Base-by-base conservation (phyloP, 2,888 invertebrate genomes). In the Hirtodrosophila duncani region DNA sequence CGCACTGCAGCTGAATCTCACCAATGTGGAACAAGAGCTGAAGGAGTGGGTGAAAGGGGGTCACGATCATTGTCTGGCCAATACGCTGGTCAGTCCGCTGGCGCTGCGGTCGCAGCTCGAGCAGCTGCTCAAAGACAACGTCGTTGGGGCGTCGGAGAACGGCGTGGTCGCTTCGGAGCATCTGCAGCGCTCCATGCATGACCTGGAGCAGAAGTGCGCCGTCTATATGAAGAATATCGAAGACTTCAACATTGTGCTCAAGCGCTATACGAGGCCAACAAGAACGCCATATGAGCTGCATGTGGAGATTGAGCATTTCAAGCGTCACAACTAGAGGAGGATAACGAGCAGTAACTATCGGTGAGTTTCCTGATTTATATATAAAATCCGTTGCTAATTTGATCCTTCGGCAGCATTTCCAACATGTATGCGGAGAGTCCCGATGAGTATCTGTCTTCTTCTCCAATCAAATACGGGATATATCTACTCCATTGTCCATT, bases 371-470 rank as follows among this genome's bases (percentile, higher is more conserved):
- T 8, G 30, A 33, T 20, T 24, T 21, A 17, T n/a, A 24, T 29
- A 21, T 30, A 33, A 7, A 36, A 13, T 18, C 0, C 4, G 13
- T 5, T 7, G 9, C 13, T 4, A 17, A 7, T 16, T 4, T 21
- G n/a, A n/a, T 10, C 6, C 33, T 36, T 1, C 24, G 66, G 89
- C 86, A 92, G 93, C 83, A 89, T 97, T 68, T 93, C 93, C 37
- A 96, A 93, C 86, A 93, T 95, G 90, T 97, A 95, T 85, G 94
- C 96, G 0, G 96, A 96, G 56, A 91, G 92, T 0, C 89, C 92
- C 0, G 92, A 94, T 31, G 96, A 97, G 80, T 92, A 92, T 81
- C 88, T 98, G 91, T 94, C 75, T 97, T 97, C 87, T 89, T 97
- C 1, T 93, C 94, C 74, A 91, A 93, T 0, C 89, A 97, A 3